Conservation (phyloP, 2,797 vertebrate species). For the Cyprinodon diabolis region DNA sequence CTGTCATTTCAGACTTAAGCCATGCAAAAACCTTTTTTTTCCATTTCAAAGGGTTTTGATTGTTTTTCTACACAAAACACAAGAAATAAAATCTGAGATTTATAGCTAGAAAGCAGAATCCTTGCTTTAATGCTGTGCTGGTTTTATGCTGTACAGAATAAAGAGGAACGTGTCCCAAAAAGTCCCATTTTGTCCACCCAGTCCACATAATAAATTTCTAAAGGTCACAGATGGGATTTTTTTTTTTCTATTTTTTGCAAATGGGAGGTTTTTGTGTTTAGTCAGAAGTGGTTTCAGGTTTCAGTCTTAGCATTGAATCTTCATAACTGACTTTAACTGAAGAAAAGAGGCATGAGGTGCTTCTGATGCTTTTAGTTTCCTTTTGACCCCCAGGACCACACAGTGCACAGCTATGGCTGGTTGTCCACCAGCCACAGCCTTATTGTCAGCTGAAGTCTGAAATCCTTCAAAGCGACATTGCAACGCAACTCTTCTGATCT, state of each 20-base stretch:
- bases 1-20: neutral
- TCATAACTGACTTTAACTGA: neutral
- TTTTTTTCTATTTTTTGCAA: too few relatives aligned
- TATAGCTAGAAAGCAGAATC: neutral
- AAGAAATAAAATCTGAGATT: neutral
- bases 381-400: neutral
- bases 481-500: too few relatives aligned
- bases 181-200: too few relatives aligned
- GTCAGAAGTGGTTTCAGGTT: neutral
- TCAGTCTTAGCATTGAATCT: neutral
- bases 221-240: too few relatives aligned
- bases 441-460: neutral
- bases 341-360: neutral
- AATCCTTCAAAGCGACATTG: neutral
- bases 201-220: too few relatives aligned
- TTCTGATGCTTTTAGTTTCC: neutral
- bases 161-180: neutral
- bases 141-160: too few relatives aligned
- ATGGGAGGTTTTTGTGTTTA: neutral
- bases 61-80: neutral
- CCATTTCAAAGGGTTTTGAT: neutral
- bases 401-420: neutral
- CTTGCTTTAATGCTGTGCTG: too few relatives aligned
- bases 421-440: neutral
- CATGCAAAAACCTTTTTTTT: neutral